Evolutionary conservation across 2,888 invertebrate species (phyloP).

Genomic region (Meta bourneti): DNA sequence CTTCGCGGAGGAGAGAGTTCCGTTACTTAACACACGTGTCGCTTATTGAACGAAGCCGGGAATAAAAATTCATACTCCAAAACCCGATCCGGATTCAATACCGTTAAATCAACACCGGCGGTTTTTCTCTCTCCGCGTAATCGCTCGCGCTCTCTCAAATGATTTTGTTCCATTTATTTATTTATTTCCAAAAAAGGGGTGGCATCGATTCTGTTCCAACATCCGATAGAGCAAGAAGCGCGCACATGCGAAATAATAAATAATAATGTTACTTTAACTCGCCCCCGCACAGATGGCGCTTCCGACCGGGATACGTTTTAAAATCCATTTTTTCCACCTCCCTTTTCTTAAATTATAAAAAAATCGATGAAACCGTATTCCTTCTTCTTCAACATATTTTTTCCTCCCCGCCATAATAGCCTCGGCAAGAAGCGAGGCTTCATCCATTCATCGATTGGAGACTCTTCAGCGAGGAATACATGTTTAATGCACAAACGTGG

Average conservation of each 20-base stretch:
- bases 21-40: too few species aligned
- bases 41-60: too few species aligned
- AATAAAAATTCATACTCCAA: too few species aligned
- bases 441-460: slow-evolving; percentile 61
- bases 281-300: slow-evolving; percentile 66
- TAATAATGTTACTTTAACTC: slow-evolving; percentile 33
- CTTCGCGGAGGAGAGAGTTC: too few species aligned
- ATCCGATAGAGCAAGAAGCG: neutral
- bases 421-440: slow-evolving; percentile 53
- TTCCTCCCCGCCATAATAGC: slow-evolving; percentile 58
- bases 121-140: too few species aligned
- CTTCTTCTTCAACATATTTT: slow-evolving; percentile 9
- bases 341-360: slow-evolving; percentile 11
- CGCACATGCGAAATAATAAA: slow-evolving; percentile 9
- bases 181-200: too few species aligned
- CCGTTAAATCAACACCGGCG: too few species aligned
- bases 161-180: too few species aligned
- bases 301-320: slow-evolving; percentile 59
- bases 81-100: too few species aligned
- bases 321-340: slow-evolving; percentile 36
- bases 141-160: too few species aligned
- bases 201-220: too few species aligned
- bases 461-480: slow-evolving; percentile 70
- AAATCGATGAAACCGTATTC: slow-evolving; percentile 61
- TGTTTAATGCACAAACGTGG: slow-evolving; percentile 75